phyloP scores from a whole-genome alignment of 2,113 vertebrate genomes.

The Etheostoma cragini region DNA sequence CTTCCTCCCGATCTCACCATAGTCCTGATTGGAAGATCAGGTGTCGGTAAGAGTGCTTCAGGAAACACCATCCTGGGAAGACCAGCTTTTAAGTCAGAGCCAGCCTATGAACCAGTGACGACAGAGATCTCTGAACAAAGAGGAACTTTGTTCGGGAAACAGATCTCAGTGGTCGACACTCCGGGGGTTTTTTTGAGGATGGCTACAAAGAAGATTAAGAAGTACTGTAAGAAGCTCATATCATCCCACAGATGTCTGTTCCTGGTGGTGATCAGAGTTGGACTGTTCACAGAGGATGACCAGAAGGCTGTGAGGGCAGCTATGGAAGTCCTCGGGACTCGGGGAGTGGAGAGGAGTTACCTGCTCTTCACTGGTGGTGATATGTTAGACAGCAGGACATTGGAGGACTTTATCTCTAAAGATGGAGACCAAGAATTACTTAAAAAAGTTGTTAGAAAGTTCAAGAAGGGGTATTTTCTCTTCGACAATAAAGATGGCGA shows the following conservation, averaged over 20 bases:
- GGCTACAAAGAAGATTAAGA: background rate
- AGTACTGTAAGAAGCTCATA: background rate
- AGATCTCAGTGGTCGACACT: slow-evolving; percentile 21
- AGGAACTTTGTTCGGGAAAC: background rate
- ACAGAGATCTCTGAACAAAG: background rate
- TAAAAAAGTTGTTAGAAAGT: background rate
- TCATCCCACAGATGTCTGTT: background rate
- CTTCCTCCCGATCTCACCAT: background rate
- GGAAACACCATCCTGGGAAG: slow-evolving; percentile 12
- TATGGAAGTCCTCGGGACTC: background rate
- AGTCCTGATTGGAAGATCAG: slow-evolving; percentile 3
- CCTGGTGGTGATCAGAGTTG: slow-evolving; percentile 22
- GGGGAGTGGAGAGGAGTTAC: background rate
- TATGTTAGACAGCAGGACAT: accelerated
- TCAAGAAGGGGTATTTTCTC: background rate
- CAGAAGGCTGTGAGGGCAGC: background rate
- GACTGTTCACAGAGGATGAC: slow-evolving; percentile 1
- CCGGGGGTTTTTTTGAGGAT: background rate
- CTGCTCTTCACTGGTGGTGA: slow-evolving; percentile 31
- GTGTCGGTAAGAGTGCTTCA: slow-evolving; percentile 18
- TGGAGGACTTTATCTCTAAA: slow-evolving; percentile 18
- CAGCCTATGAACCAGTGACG: background rate
- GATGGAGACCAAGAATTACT: too few species aligned
- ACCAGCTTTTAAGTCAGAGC: background rate
- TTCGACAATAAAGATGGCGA: slow-evolving; percentile 15